Base-by-base conservation (phyloP, 2,797 vertebrate species). In the Crenuchus spilurus region DNA sequence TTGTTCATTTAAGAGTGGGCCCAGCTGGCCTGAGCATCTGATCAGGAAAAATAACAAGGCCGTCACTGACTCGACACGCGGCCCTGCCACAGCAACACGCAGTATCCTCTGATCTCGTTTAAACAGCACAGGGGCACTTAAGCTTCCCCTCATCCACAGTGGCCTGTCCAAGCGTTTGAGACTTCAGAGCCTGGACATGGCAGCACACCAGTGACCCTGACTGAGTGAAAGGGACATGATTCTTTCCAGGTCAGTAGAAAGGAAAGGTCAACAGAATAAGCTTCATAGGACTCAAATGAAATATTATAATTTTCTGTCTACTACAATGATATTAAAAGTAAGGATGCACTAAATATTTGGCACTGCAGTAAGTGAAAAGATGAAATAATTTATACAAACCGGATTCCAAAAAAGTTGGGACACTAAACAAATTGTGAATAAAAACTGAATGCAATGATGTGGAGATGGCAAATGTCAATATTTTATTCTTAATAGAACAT, bases 11-110 rank as follows among this genome's bases (percentile, higher is more conserved):
- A 54, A 26, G 10, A 11, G 11, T 24, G 37, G 14, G 14, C 24
- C 46, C 51, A 33, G 31, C 26, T 46, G 73, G n/a, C 16, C 28
- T n/a, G 26, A 9, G 55, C 64, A 33, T 61, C 24, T 14, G 63
- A 68, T 57, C 63, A 37, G 33, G 48, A 61, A 13, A 6, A 33
- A 46, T 72, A 58, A 61, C 28, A 75, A 57, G 35, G 55, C 57
- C 60, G 35, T 6, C 65, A 35, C 33, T 42, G 33, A 37, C 41
- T 48, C 48, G 54, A 63, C 63, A 39, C 10, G 3, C 22, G 33
- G 31, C 22, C 18, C 37, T 14, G 39, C 8, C 24, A 7, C 30
- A 41, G 35, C 4, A 60, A 26, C 24, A 6, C 26, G 52, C 14
- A 41, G 2, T 28, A 11, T 52, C 33, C 16, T 20, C 13, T 60